Conservation (phyloP, 2,888 invertebrate genomes). For the Acanthoscelides obtectus region DNA sequence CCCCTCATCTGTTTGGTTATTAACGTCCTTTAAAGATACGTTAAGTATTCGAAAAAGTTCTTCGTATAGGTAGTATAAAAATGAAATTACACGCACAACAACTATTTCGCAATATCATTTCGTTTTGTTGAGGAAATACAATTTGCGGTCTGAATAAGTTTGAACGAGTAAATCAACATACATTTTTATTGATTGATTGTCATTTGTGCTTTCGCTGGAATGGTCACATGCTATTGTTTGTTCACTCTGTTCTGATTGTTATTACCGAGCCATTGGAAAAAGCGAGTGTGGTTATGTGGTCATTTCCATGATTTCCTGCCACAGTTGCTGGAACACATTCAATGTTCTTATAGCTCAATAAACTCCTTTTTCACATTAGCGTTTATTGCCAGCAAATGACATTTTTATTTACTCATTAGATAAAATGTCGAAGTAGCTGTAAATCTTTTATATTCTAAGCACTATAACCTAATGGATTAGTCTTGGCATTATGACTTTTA, state of each 20-base stretch:
- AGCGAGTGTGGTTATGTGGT: not conserved
- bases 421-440: not conserved
- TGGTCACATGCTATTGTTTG: not conserved
- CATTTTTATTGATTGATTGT: no score
- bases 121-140: no score
- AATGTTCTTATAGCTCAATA: not conserved
- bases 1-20: no score
- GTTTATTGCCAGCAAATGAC: not conserved
- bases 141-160: no score
- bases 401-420: not conserved
- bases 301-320: not conserved
- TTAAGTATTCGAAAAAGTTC: no score
- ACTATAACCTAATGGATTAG: not conserved
- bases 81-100: no score
- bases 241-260: not conserved
- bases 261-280: not conserved
- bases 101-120: no score
- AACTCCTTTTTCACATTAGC: not conserved
- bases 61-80: no score
- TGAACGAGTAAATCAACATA: not conserved
- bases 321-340: not conserved
- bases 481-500: not conserved
- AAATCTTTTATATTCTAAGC: not conserved
- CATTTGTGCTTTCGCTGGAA: no score
- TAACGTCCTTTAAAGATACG: no score